Evolutionary conservation across 2,888 invertebrate species (phyloP), one percentile per base, ranked within the genome.

Genomic region (Chloroclysta siterata): DNA sequence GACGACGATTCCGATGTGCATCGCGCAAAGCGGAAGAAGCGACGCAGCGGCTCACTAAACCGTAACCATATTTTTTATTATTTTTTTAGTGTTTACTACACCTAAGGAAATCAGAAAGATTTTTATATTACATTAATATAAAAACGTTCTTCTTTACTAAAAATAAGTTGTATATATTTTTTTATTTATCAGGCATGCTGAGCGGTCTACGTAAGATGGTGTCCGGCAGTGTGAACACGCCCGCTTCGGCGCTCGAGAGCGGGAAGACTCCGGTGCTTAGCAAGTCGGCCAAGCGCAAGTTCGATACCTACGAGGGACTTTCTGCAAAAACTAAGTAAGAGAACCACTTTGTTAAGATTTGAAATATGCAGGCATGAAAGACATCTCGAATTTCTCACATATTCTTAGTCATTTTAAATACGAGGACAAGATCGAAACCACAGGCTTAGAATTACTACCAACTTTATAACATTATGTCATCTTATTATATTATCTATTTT

Each of bases 41-140:
- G 97, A 79, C 94, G 97, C 75, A 97, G 97, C 94, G 97, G 97
- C 74, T 97, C 97, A 74, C 93, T 97, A 72, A 97, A 97, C 88
- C 94, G 97, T 97, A 94, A 94, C 33, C 33, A 33, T 33, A 1
- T 33, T 8, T 33, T 33, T 6, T 5, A 29, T 5, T 6, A 29
- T 29, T 29, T 29, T 29, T 29, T 29, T 29, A 5, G 29, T 29
- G 29, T 6, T 29, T 29, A 29, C 6, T 29, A 29, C n/a, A n/a
- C n/a, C n/a, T n/a, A n/a, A n/a, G n/a, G n/a, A n/a, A n/a, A n/a
- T n/a, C n/a, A n/a, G n/a, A n/a, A n/a, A n/a, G n/a, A n/a, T n/a
- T n/a, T n/a, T n/a, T n/a, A n/a, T n/a, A n/a, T n/a, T n/a, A n/a
- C n/a, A n/a, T n/a, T n/a, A n/a, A n/a, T n/a, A n/a, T n/a, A n/a